These are phyloP conservation scores for Coracias cyanogaster DNA, from an alignment of 2,797 vertebrate genomes.

Conservation along the genomic window DNA sequence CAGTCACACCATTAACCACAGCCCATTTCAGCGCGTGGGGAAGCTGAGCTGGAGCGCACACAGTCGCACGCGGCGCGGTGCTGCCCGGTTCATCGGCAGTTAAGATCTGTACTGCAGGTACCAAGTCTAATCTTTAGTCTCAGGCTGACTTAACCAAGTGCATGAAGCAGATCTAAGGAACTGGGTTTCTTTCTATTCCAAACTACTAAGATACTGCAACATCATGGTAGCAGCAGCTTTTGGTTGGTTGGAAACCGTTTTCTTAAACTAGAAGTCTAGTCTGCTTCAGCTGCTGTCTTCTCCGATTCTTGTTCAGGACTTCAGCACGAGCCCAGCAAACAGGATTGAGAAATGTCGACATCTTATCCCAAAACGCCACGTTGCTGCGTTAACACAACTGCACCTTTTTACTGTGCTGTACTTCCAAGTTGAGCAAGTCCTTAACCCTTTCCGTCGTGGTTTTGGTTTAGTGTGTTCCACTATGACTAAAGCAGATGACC, in stretches of 20 bases:
- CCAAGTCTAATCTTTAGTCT: background rate
- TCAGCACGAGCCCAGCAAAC: background rate
- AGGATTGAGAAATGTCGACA: background rate
- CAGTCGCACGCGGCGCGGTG: background rate
- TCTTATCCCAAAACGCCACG: background rate
- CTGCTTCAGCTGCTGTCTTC: background rate
- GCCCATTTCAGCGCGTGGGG: background rate
- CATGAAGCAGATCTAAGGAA: background rate
- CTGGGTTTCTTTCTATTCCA: background rate
- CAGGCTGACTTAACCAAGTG: background rate
- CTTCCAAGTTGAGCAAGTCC: background rate
- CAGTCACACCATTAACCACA: background rate
- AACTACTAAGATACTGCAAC: background rate
- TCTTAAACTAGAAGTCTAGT: background rate
- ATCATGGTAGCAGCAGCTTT: background rate
- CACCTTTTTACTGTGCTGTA: background rate
- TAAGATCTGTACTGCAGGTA: constrained; percentile 5
- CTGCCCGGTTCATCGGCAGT: background rate
- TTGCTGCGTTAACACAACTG: background rate
- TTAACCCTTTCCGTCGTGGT: background rate
- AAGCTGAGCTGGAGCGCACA: background rate
- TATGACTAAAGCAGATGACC: background rate
- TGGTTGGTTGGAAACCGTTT: background rate
- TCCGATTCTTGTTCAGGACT: background rate
- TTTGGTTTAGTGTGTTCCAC: background rate